These are phyloP conservation scores for Panthera tigris DNA, from an alignment of 2,113 vertebrate species.

Conservation along the genomic window DNA sequence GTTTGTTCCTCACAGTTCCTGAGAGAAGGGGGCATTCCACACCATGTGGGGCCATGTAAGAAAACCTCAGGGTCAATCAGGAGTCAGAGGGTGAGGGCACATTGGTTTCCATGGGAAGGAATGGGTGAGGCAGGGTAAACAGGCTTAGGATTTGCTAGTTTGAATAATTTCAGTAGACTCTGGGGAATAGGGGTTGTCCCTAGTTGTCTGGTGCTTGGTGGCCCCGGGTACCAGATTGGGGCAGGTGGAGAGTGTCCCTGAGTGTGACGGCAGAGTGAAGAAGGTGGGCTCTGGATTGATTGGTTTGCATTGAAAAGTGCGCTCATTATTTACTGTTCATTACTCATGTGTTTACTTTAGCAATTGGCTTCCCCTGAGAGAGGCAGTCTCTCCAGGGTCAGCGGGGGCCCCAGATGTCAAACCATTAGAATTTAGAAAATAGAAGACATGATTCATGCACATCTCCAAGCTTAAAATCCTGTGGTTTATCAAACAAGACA, in stretches of 20 bases:
- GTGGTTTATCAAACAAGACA: conserved; percentile 8
- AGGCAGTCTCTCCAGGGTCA: not conserved
- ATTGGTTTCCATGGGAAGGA: not conserved
- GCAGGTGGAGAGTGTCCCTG: not conserved
- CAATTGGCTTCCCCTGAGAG: not conserved
- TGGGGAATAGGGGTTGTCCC: not conserved
- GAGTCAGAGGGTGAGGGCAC: not conserved
- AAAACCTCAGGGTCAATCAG: too few species aligned
- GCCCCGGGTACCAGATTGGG: not conserved
- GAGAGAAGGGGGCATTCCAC: not conserved
- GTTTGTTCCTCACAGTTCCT: not conserved
- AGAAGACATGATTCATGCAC: not conserved
- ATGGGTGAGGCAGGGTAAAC: not conserved
- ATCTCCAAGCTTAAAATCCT: not conserved
- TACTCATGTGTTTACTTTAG: not conserved
- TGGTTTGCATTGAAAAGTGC: not conserved
- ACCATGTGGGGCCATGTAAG: not conserved
- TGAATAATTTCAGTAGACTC: not conserved
- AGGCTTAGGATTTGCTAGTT: not conserved
- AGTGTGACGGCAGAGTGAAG: not conserved
- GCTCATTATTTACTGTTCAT: not conserved
- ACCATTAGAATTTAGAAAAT: not conserved
- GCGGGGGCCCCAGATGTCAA: not conserved
- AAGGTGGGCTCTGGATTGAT: not conserved
- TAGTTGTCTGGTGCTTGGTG: not conserved